A percentile compares a stretch with the other conserved stretches of the same genome.
phyloP scores from a whole-genome alignment of 2,113 vertebrate genomes.

The Suncus etruscus region DNA sequence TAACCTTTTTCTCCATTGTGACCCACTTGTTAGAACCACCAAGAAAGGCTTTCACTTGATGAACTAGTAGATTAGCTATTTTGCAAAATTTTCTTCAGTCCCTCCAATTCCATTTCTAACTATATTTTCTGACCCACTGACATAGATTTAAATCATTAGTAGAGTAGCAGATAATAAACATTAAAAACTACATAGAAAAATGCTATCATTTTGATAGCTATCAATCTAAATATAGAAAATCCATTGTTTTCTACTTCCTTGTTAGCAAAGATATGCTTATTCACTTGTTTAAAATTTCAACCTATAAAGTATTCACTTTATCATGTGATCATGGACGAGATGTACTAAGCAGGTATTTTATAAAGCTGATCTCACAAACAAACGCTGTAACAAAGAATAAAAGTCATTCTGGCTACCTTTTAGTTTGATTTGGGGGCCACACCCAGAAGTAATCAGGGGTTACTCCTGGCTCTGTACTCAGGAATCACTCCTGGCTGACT shows the following conservation, averaged over 20 bases:
- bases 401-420: not conserved
- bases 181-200: too few relatives aligned
- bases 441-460: too few relatives aligned
- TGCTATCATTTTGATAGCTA: not conserved
- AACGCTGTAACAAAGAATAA: not conserved
- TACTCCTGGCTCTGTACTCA: too few relatives aligned
- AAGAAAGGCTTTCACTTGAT: not conserved
- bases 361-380: not conserved
- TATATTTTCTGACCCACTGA: not conserved
- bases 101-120: not conserved
- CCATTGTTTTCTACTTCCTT: not conserved
- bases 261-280: not conserved
- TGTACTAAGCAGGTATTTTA: not conserved
- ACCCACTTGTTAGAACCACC: not conserved
- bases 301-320: not conserved
- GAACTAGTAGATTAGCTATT: not conserved
- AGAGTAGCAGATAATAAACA: not conserved
- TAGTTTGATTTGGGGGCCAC: too few relatives aligned
- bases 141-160: not conserved
- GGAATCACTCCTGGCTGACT: too few relatives aligned
- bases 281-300: conserved; percentile 3
- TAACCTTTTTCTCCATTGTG: not conserved
- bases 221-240: not conserved
- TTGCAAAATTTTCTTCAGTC: conserved; percentile 26
- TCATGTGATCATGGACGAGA: not conserved